Evolutionary conservation across 2,888 invertebrate genomes (phyloP), one percentile per base, ranked within the genome.

Genomic region (Thymelicus sylvestris): DNA sequence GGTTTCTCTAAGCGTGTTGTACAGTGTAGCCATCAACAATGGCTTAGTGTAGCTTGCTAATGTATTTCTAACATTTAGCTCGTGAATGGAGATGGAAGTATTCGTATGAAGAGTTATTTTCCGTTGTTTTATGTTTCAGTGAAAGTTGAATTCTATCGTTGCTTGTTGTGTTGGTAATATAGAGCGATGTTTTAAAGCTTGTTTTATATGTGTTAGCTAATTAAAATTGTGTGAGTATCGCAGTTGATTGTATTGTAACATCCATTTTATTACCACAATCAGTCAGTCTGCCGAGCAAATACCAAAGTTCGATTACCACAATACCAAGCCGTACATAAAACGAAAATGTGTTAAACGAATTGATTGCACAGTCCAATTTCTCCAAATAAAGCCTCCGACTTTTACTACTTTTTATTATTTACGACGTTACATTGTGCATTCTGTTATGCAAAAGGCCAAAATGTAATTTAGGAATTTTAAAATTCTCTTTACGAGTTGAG

Each of bases 401-500:
- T 31, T 31, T 19, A 19, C 2, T 19, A 19, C 19, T 19, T 19
- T 19, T 19, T 19, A 19, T 19, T 19, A 19, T 55, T 24, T 55
- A 52, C 24, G 24, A 24, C 7, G 24, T 55, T 12, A 55, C 55
- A 52, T 52, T 15, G 19, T 52, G 8, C 31, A 31, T 31, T 31
- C 15, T n/a, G 24, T 55, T 24, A 52, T 55, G 55, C 24, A 19
- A 55, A 55, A 55, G 3, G 8, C 55, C 24, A 55, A 55, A 55
- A 24, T 24, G 55, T 24, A 24, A 19, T 55, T 24, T 55, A 55
- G 19, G 55, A 19, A 12, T 55, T 24, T 55, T 24, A 55, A 19
- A 55, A 55, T 24, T 55, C 55, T 55, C 55, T 55, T 55, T 24
- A 39, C 77, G 79, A 76, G 73, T 59, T 67, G 78, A 76, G 81